Evolutionary conservation across 2,113 vertebrate genomes (phyloP).

Genomic region (Sclerurus mexicanus): DNA sequence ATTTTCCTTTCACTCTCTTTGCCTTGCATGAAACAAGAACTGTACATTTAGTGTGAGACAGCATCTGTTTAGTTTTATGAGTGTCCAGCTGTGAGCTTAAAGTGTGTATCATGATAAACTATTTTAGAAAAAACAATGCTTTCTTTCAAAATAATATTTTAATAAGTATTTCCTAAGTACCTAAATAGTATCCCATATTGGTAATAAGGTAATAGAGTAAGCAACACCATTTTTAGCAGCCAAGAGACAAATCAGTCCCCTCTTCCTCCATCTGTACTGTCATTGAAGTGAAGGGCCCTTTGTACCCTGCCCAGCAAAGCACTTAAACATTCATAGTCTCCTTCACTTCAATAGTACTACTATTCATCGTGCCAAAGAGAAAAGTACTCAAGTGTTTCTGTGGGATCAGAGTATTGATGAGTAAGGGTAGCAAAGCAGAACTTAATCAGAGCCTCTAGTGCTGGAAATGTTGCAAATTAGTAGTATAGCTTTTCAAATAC

Average conservation of each 20-base stretch:
- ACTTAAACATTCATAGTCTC: neutral
- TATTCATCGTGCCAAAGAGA: neutral
- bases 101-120: neutral
- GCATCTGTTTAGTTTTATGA: neutral
- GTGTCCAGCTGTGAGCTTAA: neutral
- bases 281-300: neutral
- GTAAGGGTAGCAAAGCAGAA: neutral
- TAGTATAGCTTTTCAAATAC: neutral
- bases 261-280: neutral
- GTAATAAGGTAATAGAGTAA: neutral
- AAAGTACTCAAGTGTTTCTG: neutral
- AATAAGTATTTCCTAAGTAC: neutral
- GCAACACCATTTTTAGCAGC: neutral
- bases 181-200: neutral
- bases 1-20: neutral
- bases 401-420: neutral
- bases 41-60: rapidly evolving
- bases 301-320: neutral
- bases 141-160: neutral
- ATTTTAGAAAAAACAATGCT: neutral
- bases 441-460: neutral
- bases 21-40: neutral
- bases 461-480: neutral
- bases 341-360: neutral
- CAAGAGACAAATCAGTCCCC: neutral